Base-by-base conservation (phyloP, 1,140 invertebrate species). In the Neodiprion pinetum region DNA sequence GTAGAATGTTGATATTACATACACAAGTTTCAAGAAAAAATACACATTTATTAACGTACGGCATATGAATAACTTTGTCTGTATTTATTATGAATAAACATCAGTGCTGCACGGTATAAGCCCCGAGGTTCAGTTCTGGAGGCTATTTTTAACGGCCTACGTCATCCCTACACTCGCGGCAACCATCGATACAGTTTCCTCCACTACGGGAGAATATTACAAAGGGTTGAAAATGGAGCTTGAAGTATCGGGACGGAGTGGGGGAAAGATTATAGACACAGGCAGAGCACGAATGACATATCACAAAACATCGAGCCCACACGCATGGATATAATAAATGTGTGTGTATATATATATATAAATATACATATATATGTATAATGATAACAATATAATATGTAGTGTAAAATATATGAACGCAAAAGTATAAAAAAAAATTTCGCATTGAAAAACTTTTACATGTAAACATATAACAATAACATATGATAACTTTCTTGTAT, bases 221-320 rank as follows among this genome's bases (percentile, higher is more conserved):
- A 69, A 67, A 72, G 74, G 75, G 74, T 77, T 74, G 17, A 23
- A 72, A 74, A 48, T 61, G 53, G 70, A 71, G 17, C 70, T 14
- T 71, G 40, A 47, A 69, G 67, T 69, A 40, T 23, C 21, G 23
- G 11, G 12, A 14, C 11, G 70, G 17, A 71, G 17, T 14, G 47
- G 5, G 48, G 67, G 80, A 67, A 75, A 79, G 74, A 80, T 76
- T 40, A 40, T 40, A 80, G 76, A 81, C 76, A 80, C 81, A 84
- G 83, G 83, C 83, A 83, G 78, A 83, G 81, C 83, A 82, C 80
- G 79, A 83, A 79, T 84, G 83, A 86, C 86, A 86, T 78, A 79
- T 81, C 83, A 85, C 28, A 40, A 80, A 78, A 86, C 86, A 87
- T 81, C 80, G 82, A 87, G 82, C 85, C 86, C 75, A 81, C 80